Conservation (phyloP, 2,888 invertebrate species). For the Danaus chrysippus region DNA sequence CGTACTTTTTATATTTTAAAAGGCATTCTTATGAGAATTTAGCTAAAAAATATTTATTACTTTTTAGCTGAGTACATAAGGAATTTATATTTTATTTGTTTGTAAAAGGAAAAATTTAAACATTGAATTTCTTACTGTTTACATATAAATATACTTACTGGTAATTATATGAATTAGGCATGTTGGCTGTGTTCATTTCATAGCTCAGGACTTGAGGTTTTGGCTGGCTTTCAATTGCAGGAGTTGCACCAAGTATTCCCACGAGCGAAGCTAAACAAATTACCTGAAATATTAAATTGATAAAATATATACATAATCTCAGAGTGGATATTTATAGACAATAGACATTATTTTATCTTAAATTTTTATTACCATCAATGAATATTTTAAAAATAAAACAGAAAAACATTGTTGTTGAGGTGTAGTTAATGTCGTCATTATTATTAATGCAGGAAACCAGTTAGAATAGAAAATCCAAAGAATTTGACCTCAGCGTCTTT, state of each 20-base stretch:
- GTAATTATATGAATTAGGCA: constrained; percentile 69
- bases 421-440: constrained; percentile 34
- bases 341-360: not conserved
- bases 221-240: constrained; percentile 46
- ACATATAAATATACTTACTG: constrained; percentile 52
- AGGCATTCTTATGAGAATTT: no score
- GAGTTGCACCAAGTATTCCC: constrained; percentile 43
- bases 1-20: no score
- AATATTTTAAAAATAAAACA: constrained; percentile 17
- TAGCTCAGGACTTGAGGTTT: constrained; percentile 56
- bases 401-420: constrained; percentile 26
- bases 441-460: constrained; percentile 35
- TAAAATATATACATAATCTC: constrained; percentile 1
- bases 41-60: no score
- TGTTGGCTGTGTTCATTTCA: constrained; percentile 55
- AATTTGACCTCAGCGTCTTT: constrained; percentile 29
- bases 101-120: no score
- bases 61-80: no score
- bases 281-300: constrained; percentile 48
- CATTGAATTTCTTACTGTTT: not conserved
- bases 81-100: no score
- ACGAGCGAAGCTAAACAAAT: constrained; percentile 41
- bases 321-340: constrained; percentile 3
- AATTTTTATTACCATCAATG: constrained; percentile 9
- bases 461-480: constrained; percentile 30